These are phyloP conservation scores for Bubo blakistoni DNA, from an alignment of 2,113 vertebrate species.

Conservation along the genomic window DNA sequence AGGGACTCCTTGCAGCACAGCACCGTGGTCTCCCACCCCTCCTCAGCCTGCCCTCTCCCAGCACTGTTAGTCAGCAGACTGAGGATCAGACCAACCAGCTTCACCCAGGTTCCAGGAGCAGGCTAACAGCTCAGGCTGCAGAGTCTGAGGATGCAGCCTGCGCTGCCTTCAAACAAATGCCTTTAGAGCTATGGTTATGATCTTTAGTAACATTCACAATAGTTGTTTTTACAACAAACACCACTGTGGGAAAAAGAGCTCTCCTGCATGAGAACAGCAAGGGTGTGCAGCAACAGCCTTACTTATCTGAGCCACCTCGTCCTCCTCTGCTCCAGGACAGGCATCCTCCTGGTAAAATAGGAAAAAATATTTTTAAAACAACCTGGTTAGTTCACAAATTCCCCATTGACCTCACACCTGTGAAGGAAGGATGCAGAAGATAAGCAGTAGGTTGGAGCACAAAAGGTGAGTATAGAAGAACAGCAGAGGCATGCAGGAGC, in stretches of 20 bases:
- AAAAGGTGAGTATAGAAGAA: not conserved
- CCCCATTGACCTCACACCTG: not conserved
- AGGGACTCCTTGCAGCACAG: not conserved
- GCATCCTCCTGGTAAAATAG: not conserved
- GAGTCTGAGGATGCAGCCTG: not conserved
- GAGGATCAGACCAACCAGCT: not conserved
- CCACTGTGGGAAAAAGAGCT: not conserved
- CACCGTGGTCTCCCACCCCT: not conserved
- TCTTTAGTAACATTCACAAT: not conserved
- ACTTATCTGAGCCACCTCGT: not conserved
- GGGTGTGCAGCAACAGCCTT: not conserved
- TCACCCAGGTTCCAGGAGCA: not conserved
- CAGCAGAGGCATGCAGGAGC: not conserved
- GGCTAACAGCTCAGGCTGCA: not conserved
- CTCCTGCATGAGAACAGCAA: not conserved
- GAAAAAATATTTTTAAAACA: not conserved
- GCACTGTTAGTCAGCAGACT: not conserved
- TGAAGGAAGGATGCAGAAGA: not conserved
- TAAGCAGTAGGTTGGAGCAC: not conserved
- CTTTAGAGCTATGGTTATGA: not conserved
- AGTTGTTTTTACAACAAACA: not conserved
- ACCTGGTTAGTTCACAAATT: not conserved
- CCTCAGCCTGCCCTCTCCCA: not conserved
- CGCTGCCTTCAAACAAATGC: not conserved
- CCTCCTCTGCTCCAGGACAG: not conserved